These are phyloP conservation scores for Rosalia funebris DNA, from an alignment of 2,888 invertebrate genomes.

Conservation along the genomic window DNA sequence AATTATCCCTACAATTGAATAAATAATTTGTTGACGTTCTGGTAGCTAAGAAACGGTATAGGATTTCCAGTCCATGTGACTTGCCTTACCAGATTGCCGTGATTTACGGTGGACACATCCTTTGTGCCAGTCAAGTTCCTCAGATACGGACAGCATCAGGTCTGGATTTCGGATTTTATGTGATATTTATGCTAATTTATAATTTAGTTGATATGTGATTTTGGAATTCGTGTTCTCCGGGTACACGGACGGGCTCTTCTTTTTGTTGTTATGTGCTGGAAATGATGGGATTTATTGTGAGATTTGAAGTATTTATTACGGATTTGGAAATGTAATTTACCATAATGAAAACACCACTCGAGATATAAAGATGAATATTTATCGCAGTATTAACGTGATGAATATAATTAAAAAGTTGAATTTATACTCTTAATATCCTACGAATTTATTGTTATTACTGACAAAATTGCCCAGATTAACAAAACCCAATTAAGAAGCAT, in stretches of 20 bases:
- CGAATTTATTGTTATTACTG: constrained; percentile 46
- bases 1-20: constrained; percentile 42
- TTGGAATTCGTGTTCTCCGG: constrained; percentile 49
- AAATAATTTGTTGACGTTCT: constrained; percentile 45
- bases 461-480: constrained; percentile 42
- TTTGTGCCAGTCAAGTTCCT: constrained; percentile 63
- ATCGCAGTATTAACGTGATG: constrained; percentile 56
- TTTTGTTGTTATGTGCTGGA: constrained; percentile 47
- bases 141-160: constrained; percentile 44
- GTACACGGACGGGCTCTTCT: constrained; percentile 31
- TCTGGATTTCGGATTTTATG: constrained; percentile 58
- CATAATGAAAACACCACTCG: constrained; percentile 53
- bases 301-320: constrained; percentile 59
- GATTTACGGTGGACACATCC: constrained; percentile 63
- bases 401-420: constrained; percentile 54
- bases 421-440: constrained; percentile 46
- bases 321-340: constrained; percentile 58
- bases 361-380: constrained; percentile 58
- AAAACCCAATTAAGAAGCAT: constrained; percentile 43
- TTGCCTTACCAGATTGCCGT: constrained; percentile 46
- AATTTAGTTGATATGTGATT: constrained; percentile 56
- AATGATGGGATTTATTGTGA: constrained; percentile 57
- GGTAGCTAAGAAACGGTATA: constrained; percentile 42
- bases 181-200: constrained; percentile 64
- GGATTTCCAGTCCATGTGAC: constrained; percentile 35